phyloP scores from a whole-genome alignment of 2,113 vertebrate species.

The Galeopterus variegatus region DNA sequence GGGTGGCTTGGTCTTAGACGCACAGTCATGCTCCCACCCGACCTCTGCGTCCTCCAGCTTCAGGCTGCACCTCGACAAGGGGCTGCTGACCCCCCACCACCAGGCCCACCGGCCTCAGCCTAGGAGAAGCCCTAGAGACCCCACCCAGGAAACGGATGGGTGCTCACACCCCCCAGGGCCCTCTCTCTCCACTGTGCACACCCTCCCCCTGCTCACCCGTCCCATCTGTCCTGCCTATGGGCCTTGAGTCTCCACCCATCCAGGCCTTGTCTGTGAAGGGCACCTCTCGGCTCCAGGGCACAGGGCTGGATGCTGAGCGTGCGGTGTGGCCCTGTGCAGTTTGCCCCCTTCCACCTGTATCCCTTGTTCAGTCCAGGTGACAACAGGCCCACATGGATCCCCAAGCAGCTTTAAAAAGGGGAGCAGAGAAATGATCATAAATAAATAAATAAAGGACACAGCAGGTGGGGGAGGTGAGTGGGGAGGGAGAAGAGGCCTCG shows the following conservation, averaged over 20 bases:
- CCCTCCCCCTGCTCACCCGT: not conserved
- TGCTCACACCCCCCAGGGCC: not conserved
- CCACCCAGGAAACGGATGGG: not conserved
- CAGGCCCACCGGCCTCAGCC: not conserved
- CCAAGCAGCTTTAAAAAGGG: not conserved
- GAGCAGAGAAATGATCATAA: not conserved
- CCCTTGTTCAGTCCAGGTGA: not conserved
- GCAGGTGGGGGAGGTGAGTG: constrained; percentile 33
- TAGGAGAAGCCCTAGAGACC: no score
- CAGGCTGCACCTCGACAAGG: not conserved
- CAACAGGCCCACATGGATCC: not conserved
- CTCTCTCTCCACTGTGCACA: not conserved
- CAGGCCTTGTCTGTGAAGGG: not conserved
- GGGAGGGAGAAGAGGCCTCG: not conserved
- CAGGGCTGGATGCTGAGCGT: not conserved
- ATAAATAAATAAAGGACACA: not conserved
- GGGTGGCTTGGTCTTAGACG: not conserved
- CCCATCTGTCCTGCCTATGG: not conserved
- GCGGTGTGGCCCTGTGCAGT: no score
- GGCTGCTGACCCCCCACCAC: fast-evolving
- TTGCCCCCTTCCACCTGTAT: fast-evolving
- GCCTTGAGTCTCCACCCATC: not conserved
- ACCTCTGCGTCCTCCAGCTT: not conserved
- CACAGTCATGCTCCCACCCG: fast-evolving
- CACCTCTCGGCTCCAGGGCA: not conserved